Base-by-base conservation (phyloP, 64 coral and sea anemone species). In the Montipora cactus region DNA sequence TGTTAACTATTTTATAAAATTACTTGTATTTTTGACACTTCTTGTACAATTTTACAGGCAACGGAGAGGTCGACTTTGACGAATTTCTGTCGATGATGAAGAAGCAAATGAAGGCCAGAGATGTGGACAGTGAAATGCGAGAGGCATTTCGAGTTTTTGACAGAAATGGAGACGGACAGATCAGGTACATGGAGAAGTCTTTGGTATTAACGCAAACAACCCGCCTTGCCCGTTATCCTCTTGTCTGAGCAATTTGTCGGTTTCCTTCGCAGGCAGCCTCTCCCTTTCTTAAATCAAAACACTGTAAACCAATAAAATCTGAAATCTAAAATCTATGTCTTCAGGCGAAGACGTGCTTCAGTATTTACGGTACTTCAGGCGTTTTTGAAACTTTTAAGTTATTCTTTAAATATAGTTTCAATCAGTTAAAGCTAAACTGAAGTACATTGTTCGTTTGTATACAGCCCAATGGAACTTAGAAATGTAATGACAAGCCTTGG, bases 81-180 rank as follows among this genome's bases (percentile, higher is more conserved):
- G 97, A 99, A 49, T 99, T 99, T 72, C 67, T 99, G 22, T 74
- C 76, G 47, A 92, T 99, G 97, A 99, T 99, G 97, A 96, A 99
- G 69, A 99, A 94, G 18, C 97, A 99, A 86, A 99, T 99, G 95
- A 82, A 94, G 37, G 67, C 93, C 16, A 75, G 95, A 22, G 92
- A 96, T 75, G 91, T 95, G 21, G 97, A 99, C 28, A 95, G 89
- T 10, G 97, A 99, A 79, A 89, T 99, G 89, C 79, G 88, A 10
- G 97, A 99, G 22, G 94, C 94, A 15, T 99, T 99, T 68, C 78
- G 88, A 92, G 97, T 99, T 11, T 99, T 99, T 92, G 97, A 99
- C 79, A 93, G 83, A 68, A 99, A 99, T 89, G 92, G 91, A 16
- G 97, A 99, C 69, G 97, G 97, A 49, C 91, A 85, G n/a, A 99